Percentiles rank a stretch among this genome's conserved stretches.
These are phyloP conservation scores for Puntigrus tetrazona DNA, from an alignment of 2,113 vertebrate species.

Conservation along the genomic window DNA sequence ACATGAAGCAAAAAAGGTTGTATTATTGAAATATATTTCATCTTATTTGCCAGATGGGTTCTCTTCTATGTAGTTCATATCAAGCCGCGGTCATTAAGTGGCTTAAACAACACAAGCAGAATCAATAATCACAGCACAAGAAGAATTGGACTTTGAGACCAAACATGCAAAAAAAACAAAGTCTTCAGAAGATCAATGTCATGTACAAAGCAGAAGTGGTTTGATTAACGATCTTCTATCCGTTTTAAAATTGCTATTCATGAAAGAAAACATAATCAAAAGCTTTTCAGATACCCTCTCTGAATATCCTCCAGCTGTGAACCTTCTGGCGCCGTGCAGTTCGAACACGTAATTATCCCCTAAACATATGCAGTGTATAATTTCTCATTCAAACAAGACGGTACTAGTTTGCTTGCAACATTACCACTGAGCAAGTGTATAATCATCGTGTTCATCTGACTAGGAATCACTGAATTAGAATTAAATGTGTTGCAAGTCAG, in stretches of 20 bases:
- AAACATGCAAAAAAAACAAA: constrained; percentile 47
- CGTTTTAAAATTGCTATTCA: not conserved
- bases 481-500: not conserved
- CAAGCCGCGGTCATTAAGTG: constrained; percentile 12
- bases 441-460: not conserved
- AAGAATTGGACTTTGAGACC: constrained; percentile 71
- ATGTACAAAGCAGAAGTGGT: not conserved
- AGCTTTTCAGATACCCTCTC: not conserved
- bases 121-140: constrained; percentile 51
- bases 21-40: not conserved
- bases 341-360: constrained; percentile 46
- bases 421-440: constrained; percentile 18
- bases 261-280: not conserved
- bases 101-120: constrained; percentile 55
- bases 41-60: not conserved
- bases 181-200: constrained; percentile 35
- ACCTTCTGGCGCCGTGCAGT: constrained; percentile 30
- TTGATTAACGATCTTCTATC: not conserved
- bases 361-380: constrained; percentile 34
- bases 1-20: too few species aligned
- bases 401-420: constrained; percentile 20
- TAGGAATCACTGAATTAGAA: not conserved
- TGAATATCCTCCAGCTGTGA: not conserved
- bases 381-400: constrained; percentile 25
- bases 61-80: constrained; percentile 12